Evolutionary conservation across 2,113 vertebrate genomes (phyloP).

Genomic region (Monarcha castaneiventris): DNA sequence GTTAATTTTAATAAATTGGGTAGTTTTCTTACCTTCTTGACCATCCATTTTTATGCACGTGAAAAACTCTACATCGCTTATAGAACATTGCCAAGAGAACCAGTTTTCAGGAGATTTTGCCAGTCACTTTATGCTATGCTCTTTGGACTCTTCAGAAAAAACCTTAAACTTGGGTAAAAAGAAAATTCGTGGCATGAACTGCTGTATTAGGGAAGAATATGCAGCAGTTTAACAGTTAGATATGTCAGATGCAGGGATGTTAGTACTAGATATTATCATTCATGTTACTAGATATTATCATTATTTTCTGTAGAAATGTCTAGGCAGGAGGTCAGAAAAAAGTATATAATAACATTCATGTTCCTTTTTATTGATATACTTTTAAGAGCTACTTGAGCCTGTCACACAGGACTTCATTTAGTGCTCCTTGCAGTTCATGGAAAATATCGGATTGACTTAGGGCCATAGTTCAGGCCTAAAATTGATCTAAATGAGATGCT

Average conservation of each 20-base stretch:
- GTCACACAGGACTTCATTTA: not conserved
- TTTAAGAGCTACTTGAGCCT: conserved; percentile 9
- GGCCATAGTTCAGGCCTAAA: not conserved
- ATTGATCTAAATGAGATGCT: not conserved
- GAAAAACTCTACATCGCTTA: not conserved
- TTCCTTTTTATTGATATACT: not conserved
- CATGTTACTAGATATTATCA: not conserved
- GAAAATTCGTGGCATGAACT: not conserved
- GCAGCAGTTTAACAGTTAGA: not conserved
- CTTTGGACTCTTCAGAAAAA: not conserved
- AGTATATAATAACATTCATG: not conserved
- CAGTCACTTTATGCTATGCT: accelerated
- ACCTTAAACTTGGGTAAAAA: not conserved
- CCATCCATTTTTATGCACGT: not conserved
- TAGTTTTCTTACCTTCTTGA: not conserved
- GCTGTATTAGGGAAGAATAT: not conserved
- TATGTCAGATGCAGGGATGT: not conserved
- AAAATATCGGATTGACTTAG: not conserved
- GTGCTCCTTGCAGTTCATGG: not conserved
- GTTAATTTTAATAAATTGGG: not conserved
- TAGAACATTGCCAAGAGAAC: not conserved
- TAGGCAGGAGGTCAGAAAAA: not conserved
- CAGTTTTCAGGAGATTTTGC: not conserved
- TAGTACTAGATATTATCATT: too few relatives aligned
- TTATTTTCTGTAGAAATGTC: not conserved